Base-by-base conservation (phyloP, 37 sponge, comb jelly and placozoan genomes). In the Eunapius fragilis region DNA sequence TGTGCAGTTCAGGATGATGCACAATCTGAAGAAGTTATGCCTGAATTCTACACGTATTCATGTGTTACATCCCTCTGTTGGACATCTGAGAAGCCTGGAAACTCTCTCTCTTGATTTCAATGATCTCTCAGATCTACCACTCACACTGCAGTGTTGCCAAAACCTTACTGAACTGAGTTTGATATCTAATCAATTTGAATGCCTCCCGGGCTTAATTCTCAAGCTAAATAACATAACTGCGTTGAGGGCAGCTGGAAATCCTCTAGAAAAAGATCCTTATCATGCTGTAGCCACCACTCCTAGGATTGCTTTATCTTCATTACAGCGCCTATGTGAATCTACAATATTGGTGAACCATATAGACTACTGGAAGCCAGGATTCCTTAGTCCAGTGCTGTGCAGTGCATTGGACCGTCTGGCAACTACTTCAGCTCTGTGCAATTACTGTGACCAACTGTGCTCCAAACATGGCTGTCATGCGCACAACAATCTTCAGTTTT, bases 91-190 rank as follows among this genome's bases (percentile, higher is more conserved):
- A 58, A 69, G 90, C 31, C 82, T 94, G 38, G 75, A 87, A 33
- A 67, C 35, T 0, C 86, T 94, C 36, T 85, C 85, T 33, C 82
- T 90, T 24, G 68, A 47, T 19, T 75, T 73, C 0, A 94, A 94
- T 69, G 27, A 82, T 7, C 91, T 94, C 0, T 25, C 26, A 0
- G 69, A 26, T 23, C 83, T 94, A 5, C 94, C 94, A 50, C 68
- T 85, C 82, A 94, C 91, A 31, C 74, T 94, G 12, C 68, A 35
- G 70, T 85, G 81, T 48, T 94, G 94, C 67, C 35, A 85, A 81
- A 78, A 82, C 0, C 38, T 94, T 2, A 73, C 30, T 27, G 69
- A 45, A 6, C 67, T 92, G 49, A 84, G 84, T 45, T 68, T 92
- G 0, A 45, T 35, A 25, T 45, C 34, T 3, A 92, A 92, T n/a